Evolutionary conservation across 2,797 vertebrate species (phyloP).

Genomic region (Cyprinodon diabolis): DNA sequence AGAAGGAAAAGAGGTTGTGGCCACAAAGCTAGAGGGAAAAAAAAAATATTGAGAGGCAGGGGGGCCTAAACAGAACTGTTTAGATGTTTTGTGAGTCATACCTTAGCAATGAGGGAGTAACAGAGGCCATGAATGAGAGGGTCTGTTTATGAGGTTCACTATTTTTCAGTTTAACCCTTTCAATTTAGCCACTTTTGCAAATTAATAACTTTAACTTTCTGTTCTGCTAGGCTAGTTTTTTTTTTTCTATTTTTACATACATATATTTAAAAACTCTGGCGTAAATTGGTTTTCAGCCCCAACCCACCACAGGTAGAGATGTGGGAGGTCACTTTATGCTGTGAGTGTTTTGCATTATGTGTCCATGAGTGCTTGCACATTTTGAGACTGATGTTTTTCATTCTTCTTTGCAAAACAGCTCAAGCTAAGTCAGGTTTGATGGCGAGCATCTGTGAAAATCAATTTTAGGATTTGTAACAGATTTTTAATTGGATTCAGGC

Average conservation of each 20-base stretch:
- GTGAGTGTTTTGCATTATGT: no score
- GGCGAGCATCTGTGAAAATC: no score
- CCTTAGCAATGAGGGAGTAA: conserved; percentile 79
- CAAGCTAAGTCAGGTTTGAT: no score
- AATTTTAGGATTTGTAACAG: no score
- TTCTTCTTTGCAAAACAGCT: no score
- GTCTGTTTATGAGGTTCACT: conserved; percentile 75
- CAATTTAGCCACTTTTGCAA: conserved; percentile 42
- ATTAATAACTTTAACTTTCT: conserved; percentile 51
- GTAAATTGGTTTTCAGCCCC: neutral
- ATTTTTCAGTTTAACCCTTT: conserved; percentile 70
- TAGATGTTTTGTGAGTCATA: conserved; percentile 75
- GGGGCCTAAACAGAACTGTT: conserved; percentile 48
- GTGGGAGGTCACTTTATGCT: no score
- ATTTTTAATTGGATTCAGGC: no score
- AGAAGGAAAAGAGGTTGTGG: conserved; percentile 50
- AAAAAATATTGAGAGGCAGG: neutral
- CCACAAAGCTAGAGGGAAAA: conserved; percentile 18
- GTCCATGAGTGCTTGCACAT: no score
- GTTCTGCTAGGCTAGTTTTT: conserved; percentile 43
- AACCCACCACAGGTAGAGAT: no score
- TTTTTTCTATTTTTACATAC: neutral
- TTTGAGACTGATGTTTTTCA: no score
- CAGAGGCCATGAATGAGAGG: conserved; percentile 74
- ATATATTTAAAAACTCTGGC: neutral